Percentiles rank a stretch among this genome's conserved stretches.
Evolutionary conservation across 1,140 invertebrate species (phyloP).

Genomic region (Lanistes nyassanus): DNA sequence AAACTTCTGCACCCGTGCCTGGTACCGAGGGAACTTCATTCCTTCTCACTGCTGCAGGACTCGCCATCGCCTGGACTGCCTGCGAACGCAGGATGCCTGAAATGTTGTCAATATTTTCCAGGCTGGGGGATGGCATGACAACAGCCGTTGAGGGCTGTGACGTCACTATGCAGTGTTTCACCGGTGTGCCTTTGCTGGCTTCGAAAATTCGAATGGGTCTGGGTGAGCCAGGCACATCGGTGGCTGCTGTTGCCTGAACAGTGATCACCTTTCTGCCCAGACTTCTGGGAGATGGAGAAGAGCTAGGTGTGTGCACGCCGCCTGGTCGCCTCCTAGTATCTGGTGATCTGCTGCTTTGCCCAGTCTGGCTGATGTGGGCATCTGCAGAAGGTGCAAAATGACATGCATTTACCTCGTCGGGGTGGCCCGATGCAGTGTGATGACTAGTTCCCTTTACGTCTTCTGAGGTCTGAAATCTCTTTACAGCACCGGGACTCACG

Average conservation of each 20-base stretch:
- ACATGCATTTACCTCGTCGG: too few relatives aligned
- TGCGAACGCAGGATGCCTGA: too few relatives aligned
- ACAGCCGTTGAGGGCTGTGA: slow-evolving; percentile 11
- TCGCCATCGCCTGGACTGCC: too few relatives aligned
- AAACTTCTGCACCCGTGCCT: neutral
- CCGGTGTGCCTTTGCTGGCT: slow-evolving; percentile 12
- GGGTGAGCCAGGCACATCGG: neutral
- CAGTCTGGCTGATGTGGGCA: too few relatives aligned
- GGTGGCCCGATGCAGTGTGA: too few relatives aligned
- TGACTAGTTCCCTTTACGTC: too few relatives aligned
- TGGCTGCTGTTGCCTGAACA: neutral
- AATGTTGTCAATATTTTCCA: neutral
- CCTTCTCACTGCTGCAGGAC: too few relatives aligned
- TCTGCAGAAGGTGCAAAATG: too few relatives aligned
- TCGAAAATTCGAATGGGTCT: slow-evolving; percentile 7
- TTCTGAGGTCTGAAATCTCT: too few relatives aligned
- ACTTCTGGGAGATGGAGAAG: slow-evolving; percentile 17
- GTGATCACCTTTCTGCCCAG: slow-evolving; percentile 13
- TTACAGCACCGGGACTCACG: too few relatives aligned
- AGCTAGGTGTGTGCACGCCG: slow-evolving; percentile 10
- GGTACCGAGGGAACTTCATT: too few relatives aligned
- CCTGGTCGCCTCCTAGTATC: slow-evolving; percentile 1
- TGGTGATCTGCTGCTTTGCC: neutral
- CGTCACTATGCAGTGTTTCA: slow-evolving; percentile 12
- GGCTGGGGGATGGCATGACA: neutral